Evolutionary conservation across 2,888 invertebrate species (phyloP).

Genomic region (Actias luna): DNA sequence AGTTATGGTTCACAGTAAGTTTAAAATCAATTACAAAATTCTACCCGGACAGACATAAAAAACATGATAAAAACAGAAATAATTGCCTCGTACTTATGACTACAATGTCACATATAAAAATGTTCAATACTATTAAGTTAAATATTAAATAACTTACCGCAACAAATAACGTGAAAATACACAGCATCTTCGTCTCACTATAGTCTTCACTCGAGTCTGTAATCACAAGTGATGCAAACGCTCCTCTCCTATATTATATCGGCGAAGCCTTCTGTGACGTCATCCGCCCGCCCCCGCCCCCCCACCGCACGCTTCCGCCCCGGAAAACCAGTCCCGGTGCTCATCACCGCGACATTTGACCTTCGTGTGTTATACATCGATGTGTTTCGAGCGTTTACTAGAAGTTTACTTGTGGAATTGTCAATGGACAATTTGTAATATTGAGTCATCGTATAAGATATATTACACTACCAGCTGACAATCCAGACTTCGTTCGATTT

Average conservation of each 20-base stretch:
- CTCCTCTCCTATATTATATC: constrained; percentile 67
- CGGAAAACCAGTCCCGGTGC: constrained; percentile 54
- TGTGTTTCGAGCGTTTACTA: constrained; percentile 21
- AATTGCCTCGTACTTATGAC: too few species aligned
- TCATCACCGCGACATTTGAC: constrained; percentile 67
- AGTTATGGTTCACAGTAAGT: too few species aligned
- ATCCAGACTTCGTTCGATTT: too few species aligned
- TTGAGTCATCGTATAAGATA: neutral
- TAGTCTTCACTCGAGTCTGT: constrained; percentile 40
- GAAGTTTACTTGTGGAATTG: neutral
- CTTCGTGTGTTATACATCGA: constrained; percentile 53
- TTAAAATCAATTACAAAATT: too few species aligned
- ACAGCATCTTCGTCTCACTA: constrained; percentile 46
- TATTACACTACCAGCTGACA: too few species aligned
- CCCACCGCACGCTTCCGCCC: constrained; percentile 26
- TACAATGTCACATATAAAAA: too few species aligned
- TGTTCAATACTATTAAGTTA: neutral
- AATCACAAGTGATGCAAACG: constrained; percentile 56
- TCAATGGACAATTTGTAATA: neutral
- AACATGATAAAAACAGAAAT: too few species aligned
- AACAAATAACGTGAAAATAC: constrained; percentile 56
- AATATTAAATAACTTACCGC: constrained; percentile 50
- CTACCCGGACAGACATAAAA: too few species aligned
- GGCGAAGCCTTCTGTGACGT: constrained; percentile 71
- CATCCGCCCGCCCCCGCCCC: constrained; percentile 38